Evolutionary conservation across 1,140 invertebrate species (phyloP), one percentile per base, ranked within the genome.

Genomic region (Drosophila bipectinata): DNA sequence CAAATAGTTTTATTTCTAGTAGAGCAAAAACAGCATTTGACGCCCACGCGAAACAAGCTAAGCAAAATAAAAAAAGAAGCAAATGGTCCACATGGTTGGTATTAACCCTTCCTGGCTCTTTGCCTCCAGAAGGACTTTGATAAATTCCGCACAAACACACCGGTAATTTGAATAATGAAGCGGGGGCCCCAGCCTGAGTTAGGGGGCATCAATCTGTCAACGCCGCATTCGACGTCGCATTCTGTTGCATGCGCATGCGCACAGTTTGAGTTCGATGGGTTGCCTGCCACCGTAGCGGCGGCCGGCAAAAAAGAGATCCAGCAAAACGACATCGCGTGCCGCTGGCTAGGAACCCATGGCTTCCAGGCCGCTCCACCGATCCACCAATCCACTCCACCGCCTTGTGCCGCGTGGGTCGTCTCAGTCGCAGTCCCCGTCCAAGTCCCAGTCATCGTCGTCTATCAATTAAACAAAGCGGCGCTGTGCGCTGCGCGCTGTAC

Each of bases 131-230:
- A 39, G 73, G 81, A 85, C 82, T 88, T 85, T 85, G 82, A 87
- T 85, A 85, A 85, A 85, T 85, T 85, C 82, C 82, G 82, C 82
- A 78, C 78, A 82, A 77, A 85, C 82, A 85, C 74, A 85, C 82
- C 47, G 59, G 78, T 61, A 75, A 76, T 85, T 88, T 85, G 82
- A 85, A 85, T 85, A 85, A 85, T 85, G 82, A 87, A 81, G 82
- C 82, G 78, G 78, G 83, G 82, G 73, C 77, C 56, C 59, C 41
- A 49, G 47, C 60, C 60, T 56, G 44, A 78, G 82, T 88, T 61
- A 82, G 83, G 82, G 82, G 82, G 82, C 83, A 85, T 85, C 82
- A 85, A 85, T 85, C 82, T 85, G 82, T 85, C 82, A 85, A 85
- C 82, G 82, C 82, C 78, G 67, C 64, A 47, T 47, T 47, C 44